These are phyloP conservation scores for Penaeus indicus DNA, from an alignment of 1,140 invertebrate genomes.

Conservation along the genomic window DNA sequence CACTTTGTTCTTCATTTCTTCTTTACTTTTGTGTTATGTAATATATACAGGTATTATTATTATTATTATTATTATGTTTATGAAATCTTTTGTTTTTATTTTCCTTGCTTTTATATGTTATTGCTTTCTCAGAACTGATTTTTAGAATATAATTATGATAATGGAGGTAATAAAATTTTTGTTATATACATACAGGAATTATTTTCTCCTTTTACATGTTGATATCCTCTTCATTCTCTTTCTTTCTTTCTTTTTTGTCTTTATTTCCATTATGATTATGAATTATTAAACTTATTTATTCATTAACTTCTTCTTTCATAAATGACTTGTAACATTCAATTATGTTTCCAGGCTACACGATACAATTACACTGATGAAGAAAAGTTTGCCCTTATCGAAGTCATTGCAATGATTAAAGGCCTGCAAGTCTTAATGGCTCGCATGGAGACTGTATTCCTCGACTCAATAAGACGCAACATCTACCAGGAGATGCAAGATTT, in stretches of 20 bases:
- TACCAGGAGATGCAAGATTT: constrained; percentile 98
- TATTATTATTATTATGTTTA: too few species aligned
- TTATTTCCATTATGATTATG: background rate
- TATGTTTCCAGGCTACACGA: constrained; percentile 81
- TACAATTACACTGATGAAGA: constrained; percentile 99
- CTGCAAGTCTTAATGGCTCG: constrained; percentile 96
- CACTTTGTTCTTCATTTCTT: background rate
- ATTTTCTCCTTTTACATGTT: too few species aligned
- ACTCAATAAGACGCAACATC: constrained; percentile 94
- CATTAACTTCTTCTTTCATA: constrained; percentile 49
- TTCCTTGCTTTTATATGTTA: too few species aligned
- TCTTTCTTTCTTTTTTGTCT: too few species aligned
- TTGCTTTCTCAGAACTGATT: too few species aligned
- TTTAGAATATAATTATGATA: too few species aligned
- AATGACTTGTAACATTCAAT: background rate
- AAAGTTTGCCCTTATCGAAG: constrained; percentile 98
- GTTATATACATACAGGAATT: too few species aligned
- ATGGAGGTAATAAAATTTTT: too few species aligned
- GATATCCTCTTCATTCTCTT: too few species aligned
- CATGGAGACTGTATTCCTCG: constrained; percentile 98
- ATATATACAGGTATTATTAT: too few species aligned
- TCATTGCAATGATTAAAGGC: constrained; percentile 99
- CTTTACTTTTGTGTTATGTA: too few species aligned
- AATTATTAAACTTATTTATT: constrained; percentile 6
- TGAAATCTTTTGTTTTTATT: too few species aligned